A percentile compares a stretch with the other conserved stretches of the same genome.
Conservation (phyloP, 2,888 invertebrate genomes). For the Lithophane semibrunnea region DNA sequence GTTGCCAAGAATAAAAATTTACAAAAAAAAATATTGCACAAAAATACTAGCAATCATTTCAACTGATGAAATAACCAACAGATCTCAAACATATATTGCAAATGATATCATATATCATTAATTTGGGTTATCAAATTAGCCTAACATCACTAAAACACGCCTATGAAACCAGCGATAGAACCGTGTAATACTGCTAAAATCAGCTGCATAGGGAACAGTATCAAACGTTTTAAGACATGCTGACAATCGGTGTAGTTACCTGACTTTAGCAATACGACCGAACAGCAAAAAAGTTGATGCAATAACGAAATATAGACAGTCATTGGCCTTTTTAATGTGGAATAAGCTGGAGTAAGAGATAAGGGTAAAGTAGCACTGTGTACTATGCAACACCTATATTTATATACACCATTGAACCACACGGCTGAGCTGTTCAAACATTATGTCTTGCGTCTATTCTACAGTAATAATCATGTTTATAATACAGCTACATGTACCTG, state of each 20-base stretch:
- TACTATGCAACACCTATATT: slow-evolving; percentile 75
- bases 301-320: slow-evolving; percentile 48
- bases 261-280: slow-evolving; percentile 48
- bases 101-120: slow-evolving; percentile 88
- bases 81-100: slow-evolving; percentile 78
- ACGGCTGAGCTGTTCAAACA: slow-evolving; percentile 58
- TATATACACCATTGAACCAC: slow-evolving; percentile 70
- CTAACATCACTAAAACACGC: slow-evolving; percentile 58
- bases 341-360: slow-evolving; percentile 55
- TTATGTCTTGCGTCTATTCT: slow-evolving; percentile 56
- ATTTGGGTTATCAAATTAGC: slow-evolving; percentile 72
- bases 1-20: slow-evolving; percentile 67
- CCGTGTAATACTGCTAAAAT: slow-evolving; percentile 43
- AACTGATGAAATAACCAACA: slow-evolving; percentile 73
- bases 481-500: slow-evolving; percentile 60
- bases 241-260: slow-evolving; percentile 6
- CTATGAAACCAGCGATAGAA: slow-evolving; percentile 46
- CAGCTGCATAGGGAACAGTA: slow-evolving; percentile 33
- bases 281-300: slow-evolving; percentile 26
- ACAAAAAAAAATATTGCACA: slow-evolving; percentile 79
- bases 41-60: slow-evolving; percentile 74
- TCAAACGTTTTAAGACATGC: background rate
- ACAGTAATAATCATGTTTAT: slow-evolving; percentile 61
- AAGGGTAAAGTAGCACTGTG: slow-evolving; percentile 66
- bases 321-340: slow-evolving; percentile 36